These are phyloP conservation scores for Oceanodroma tethys DNA, from an alignment of 2,113 vertebrate genomes.

Conservation along the genomic window DNA sequence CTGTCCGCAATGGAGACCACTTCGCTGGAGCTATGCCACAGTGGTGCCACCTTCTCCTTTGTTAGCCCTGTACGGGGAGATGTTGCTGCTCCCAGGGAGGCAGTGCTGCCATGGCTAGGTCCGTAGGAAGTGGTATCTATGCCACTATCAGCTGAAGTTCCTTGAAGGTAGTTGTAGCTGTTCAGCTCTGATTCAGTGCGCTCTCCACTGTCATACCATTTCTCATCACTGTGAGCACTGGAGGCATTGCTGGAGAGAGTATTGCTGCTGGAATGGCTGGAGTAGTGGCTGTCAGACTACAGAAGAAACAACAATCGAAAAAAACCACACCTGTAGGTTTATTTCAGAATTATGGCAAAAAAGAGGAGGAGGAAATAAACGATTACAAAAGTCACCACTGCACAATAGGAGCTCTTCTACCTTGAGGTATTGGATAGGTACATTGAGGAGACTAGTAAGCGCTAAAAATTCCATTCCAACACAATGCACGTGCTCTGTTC, in stretches of 20 bases:
- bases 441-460: not conserved
- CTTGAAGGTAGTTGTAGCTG: conserved; percentile 89
- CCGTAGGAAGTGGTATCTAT: conserved; percentile 92
- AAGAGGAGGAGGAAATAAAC: not conserved
- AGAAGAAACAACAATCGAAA: not conserved
- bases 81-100: conserved; percentile 81
- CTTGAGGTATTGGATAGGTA: not conserved
- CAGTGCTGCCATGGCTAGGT: conserved; percentile 84
- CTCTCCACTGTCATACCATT: conserved; percentile 90
- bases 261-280: conserved; percentile 96
- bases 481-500: not conserved
- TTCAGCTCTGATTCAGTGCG: conserved; percentile 84
- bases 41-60: conserved; percentile 82
- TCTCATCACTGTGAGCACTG: conserved; percentile 92
- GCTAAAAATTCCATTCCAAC: not conserved
- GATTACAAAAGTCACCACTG: not conserved
- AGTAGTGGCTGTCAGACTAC: conserved; percentile 90
- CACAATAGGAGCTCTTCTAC: not conserved
- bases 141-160: conserved; percentile 88
- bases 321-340: not conserved
- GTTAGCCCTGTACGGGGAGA: conserved; percentile 71
- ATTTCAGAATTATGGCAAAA: not conserved
- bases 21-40: conserved; percentile 90
- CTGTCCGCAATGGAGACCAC: conserved; percentile 83
- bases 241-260: conserved; percentile 94